phyloP scores from a whole-genome alignment of 1,140 invertebrate species.

The Coptotermes formosanus region DNA sequence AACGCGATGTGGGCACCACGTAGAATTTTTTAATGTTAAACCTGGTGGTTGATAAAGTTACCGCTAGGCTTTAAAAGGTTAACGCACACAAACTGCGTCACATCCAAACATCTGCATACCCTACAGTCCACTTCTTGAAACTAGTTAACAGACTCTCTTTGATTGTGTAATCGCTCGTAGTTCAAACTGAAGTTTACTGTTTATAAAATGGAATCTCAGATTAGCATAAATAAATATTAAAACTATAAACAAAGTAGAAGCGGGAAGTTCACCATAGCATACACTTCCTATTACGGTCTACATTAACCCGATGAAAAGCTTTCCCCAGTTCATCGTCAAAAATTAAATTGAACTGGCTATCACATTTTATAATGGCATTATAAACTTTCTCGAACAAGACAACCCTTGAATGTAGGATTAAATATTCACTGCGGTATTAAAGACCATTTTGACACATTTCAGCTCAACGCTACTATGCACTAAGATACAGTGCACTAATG shows the following conservation, averaged over 20 bases:
- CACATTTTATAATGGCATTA: neutral
- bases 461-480: no score
- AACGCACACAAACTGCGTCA: neutral
- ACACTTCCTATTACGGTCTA: neutral
- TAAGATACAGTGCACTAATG: no score
- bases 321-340: neutral
- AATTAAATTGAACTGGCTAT: neutral
- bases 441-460: no score
- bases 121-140: neutral
- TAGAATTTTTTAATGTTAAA: no score
- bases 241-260: neutral
- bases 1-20: no score
- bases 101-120: neutral
- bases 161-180: neutral
- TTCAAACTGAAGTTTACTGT: neutral
- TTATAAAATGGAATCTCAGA: neutral
- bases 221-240: conserved; percentile 11
- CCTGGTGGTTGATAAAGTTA: no score
- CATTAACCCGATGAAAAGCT: neutral
- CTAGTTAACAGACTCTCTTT: no score
- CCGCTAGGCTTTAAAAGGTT: no score
- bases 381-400: no score
- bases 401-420: no score
- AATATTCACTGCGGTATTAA: no score
- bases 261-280: neutral